Evolutionary conservation across 1,140 invertebrate species (phyloP), one percentile per base, ranked within the genome.

Genomic region (Asobara japonica): DNA sequence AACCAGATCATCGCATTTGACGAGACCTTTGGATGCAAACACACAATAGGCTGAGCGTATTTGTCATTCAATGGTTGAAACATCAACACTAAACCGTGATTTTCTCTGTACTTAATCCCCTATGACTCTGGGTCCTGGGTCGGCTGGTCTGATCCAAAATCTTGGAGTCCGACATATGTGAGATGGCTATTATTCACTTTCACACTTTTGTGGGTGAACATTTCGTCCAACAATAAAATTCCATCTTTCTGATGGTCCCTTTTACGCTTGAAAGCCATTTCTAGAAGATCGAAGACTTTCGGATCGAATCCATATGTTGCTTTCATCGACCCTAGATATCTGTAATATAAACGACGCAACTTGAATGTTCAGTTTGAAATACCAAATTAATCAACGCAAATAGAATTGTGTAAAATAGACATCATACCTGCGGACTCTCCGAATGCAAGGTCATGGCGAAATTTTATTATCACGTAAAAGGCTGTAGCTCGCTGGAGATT

Each of bases 1-100:
- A n/a, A 68, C 67, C 7, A 76, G 18, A 33, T 71, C 62, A 45
- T 30, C 36, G 20, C 74, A 72, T 11, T 7, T 41, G 3, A 64
- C 56, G 36, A 72, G 67, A 4, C 74, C 74, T 33, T 66, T 45
- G 20, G 71, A 69, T 13, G 67, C 74, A 61, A 76, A 72, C 0
- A 76, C 74, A 56, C 74, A 8, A 69, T 41, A 11, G 74, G 67
- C 48, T 76, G 74, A 29, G 67, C 45, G 33, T 74, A 76, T 0
- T 29, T 8, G 29, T 70, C 56, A 0, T 25, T n/a, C 11, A 70
- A 27, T 16, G 68, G 56, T 38, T 76, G 69, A 16, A 74, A 74
- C 69, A 76, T 71, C 8, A 74, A 30, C 8, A 74, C 75, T 8
- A 76, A 65, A 10, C 62, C 73, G 31, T 74, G 65, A 25, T 74